These are phyloP conservation scores for Gymnocephalus cernua DNA, from an alignment of 2,113 vertebrate species.

Conservation along the genomic window DNA sequence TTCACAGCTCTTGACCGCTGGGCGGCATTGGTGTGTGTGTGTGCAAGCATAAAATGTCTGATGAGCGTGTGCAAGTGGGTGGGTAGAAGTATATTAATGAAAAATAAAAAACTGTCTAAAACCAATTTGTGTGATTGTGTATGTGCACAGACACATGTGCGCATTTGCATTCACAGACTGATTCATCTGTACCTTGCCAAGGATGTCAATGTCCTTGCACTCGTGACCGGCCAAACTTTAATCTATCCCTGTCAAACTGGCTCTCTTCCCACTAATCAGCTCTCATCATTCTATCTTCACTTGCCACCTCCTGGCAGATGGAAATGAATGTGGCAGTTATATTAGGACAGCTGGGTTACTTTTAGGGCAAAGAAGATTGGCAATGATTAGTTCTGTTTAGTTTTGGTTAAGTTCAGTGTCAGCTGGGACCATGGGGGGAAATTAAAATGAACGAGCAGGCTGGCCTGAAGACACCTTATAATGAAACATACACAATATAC, in stretches of 20 bases:
- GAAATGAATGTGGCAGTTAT: conserved; percentile 69
- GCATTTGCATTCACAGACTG: conserved; percentile 8
- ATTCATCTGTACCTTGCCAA: background rate
- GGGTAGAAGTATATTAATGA: conserved; percentile 14
- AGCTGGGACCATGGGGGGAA: conserved; percentile 22
- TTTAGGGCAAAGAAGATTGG: conserved; percentile 62
- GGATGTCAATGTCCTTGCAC: conserved; percentile 36
- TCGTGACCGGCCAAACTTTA: conserved; percentile 55
- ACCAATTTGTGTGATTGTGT: background rate
- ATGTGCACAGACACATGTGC: background rate
- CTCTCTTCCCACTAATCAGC: conserved; percentile 59
- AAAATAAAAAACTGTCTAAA: background rate
- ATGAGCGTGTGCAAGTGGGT: background rate
- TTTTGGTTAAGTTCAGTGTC: conserved; percentile 42
- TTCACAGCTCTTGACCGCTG: conserved; percentile 2
- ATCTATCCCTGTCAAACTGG: conserved; percentile 52
- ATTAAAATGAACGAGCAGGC: conserved; percentile 39
- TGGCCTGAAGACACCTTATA: conserved; percentile 27
- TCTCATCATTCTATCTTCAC: conserved; percentile 56
- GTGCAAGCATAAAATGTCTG: background rate
- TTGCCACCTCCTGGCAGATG: conserved; percentile 61
- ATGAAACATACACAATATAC: background rate
- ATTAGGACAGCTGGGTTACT: conserved; percentile 54
- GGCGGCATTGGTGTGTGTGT: background rate
- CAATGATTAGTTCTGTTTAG: conserved; percentile 64